These are phyloP conservation scores for Aleadryas rufinucha DNA, from an alignment of 2,113 vertebrate genomes.

Conservation along the genomic window DNA sequence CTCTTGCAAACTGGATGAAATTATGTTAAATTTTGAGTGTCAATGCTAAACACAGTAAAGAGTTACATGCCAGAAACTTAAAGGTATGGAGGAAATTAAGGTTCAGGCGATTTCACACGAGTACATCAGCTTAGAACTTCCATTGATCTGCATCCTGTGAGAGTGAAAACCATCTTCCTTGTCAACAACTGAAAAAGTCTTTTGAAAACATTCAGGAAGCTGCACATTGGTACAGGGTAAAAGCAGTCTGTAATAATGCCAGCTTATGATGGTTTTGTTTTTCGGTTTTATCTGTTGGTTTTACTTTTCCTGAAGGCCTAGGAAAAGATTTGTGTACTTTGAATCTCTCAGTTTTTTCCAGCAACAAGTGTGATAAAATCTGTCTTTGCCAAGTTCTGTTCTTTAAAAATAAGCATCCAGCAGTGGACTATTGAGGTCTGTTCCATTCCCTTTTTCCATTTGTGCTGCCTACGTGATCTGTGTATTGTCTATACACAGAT, in stretches of 20 bases:
- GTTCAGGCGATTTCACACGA: not conserved
- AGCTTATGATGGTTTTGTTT: not conserved
- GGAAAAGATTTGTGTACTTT: not conserved
- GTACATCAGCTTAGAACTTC: not conserved
- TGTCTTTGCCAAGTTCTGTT: not conserved
- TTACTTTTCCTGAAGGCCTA: not conserved
- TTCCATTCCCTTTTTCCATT: not conserved
- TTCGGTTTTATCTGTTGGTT: not conserved
- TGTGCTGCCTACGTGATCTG: not conserved
- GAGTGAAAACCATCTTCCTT: not conserved
- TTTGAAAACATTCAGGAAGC: not conserved
- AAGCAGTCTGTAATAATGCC: not conserved
- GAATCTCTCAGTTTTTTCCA: not conserved
- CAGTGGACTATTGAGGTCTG: not conserved
- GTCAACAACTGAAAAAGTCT: not conserved
- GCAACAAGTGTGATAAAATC: not conserved
- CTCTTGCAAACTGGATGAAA: not conserved
- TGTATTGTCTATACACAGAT: not conserved
- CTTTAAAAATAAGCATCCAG: not conserved
- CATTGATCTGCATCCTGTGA: not conserved
- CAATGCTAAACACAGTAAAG: not conserved
- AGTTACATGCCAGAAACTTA: not conserved
- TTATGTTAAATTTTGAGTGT: not conserved
- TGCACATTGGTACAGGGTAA: not conserved
- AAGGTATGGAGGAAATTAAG: not conserved